Percentiles rank a stretch among this genome's conserved stretches.
phyloP scores from a whole-genome alignment of 1,140 invertebrate genomes.

The Drosophila teissieri region DNA sequence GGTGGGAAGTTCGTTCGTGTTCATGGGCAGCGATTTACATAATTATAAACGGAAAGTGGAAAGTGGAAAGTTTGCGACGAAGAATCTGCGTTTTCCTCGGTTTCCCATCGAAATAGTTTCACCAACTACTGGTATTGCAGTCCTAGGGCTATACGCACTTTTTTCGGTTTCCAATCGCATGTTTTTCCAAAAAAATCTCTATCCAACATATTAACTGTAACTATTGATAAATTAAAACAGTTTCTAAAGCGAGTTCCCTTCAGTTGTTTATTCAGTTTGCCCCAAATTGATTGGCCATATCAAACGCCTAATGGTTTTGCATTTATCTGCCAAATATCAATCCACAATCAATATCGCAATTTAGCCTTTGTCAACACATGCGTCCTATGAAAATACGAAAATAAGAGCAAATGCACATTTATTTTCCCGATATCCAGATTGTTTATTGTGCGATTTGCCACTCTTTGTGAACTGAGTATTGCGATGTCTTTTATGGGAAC shows the following conservation, averaged over 20 bases:
- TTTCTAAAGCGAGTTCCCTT: too few species aligned
- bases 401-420: constrained; percentile 50
- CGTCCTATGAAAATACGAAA: constrained; percentile 48
- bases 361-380: constrained; percentile 39
- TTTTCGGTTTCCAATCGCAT: neutral
- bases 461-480: constrained; percentile 30
- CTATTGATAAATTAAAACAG: neutral
- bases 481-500: constrained; percentile 20
- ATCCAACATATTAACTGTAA: neutral
- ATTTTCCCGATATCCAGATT: constrained; percentile 20
- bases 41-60: constrained; percentile 58
- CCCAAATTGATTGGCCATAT: constrained; percentile 7
- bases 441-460: constrained; percentile 25
- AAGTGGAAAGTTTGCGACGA: constrained; percentile 35
- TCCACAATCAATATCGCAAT: constrained; percentile 21
- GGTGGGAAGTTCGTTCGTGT: constrained; percentile 64
- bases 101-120: constrained; percentile 17
- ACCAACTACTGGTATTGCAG: constrained; percentile 1
- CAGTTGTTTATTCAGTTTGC: neutral
- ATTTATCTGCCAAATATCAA: constrained; percentile 28
- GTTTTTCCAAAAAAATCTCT: neutral
- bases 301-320: neutral
- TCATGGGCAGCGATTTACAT: constrained; percentile 64
- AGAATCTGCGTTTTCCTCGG: constrained; percentile 6
- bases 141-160: too few species aligned